Base-by-base conservation (phyloP, 2,797 vertebrate species). In the Galaxias olidus region DNA sequence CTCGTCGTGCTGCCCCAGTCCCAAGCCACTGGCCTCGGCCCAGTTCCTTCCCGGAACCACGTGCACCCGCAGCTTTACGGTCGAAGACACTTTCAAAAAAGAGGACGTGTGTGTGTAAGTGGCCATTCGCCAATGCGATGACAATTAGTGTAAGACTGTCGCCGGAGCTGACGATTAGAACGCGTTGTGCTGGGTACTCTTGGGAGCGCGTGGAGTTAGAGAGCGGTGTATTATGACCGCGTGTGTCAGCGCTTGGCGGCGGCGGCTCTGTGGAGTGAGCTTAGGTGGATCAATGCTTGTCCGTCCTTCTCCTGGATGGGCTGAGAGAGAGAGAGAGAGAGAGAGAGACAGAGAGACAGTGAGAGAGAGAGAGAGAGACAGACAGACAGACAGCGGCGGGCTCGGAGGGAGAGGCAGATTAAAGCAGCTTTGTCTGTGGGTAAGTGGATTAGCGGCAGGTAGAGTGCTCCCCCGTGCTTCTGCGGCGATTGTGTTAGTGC, bases 401-500 rank as follows among this genome's bases (percentile, higher is more conserved):
- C 67, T 65, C 73, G 42, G 52, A 65, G 68, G 65, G 69, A 73
- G 63, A 74, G 76, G 73, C 72, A 87, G 90, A 90, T 91, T 91
- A 90, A 91, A 89, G 86, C 84, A 77, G 87, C 87, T 90, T 90
- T 89, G 89, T 91, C 85, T 86, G 71, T 78, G 75, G 48, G 62
- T 90, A 90, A 92, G 84, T 91, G 89, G 89, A 92, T 91, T 92
- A 92, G 87, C 88, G 90, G 90, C 87, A 90, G 89, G 91, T 92
- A 89, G 87, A 88, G 83, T 84, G 86, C 89, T 85, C 85, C 82
- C 86, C 72, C n/a, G 87, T 76, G 83, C 84, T 86, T 86, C 80
- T 80, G 73, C 73, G 71, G 82, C 82, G 79, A 86, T 89, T 87
- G 86, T 87, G 87, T 90, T 90, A 86, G 87, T 81, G 76, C 80